Evolutionary conservation across 2,888 invertebrate species (phyloP).

Genomic region (Tetramorium bicarinatum): DNA sequence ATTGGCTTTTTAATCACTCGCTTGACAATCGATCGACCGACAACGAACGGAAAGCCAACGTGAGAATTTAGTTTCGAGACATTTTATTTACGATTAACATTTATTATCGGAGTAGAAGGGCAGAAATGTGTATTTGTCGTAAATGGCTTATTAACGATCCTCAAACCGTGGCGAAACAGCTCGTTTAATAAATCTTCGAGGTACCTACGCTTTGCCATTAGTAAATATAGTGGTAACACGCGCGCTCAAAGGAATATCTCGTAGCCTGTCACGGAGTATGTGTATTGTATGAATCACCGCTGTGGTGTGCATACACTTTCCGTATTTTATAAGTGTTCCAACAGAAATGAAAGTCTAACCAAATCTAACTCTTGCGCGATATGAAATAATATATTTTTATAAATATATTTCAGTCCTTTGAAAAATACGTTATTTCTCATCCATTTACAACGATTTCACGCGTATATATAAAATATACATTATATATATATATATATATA

Average conservation of each 20-base stretch:
- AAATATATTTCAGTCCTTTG: not conserved
- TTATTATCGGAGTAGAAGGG: not conserved
- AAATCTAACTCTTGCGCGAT: not conserved
- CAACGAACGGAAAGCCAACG: not conserved
- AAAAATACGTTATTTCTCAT: conserved; percentile 6
- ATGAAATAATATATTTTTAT: conserved; percentile 22
- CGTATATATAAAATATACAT: not conserved
- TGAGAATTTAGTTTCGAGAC: not conserved
- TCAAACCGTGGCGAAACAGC: conserved; percentile 27
- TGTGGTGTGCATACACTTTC: not conserved
- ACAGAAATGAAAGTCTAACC: not conserved
- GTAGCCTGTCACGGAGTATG: not conserved
- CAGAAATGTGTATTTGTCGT: not conserved
- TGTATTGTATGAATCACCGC: conserved; percentile 22
- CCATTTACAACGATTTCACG: not conserved
- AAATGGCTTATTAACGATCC: conserved; percentile 45
- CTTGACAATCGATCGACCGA: conserved; percentile 26
- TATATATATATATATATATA: not conserved
- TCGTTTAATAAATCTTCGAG: conserved; percentile 42
- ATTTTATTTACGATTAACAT: conserved; percentile 8
- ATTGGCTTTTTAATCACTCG: conserved; percentile 2
- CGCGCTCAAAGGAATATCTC: conserved; percentile 40
- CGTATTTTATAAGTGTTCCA: conserved; percentile 36
- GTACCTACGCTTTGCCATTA: conserved; percentile 16
- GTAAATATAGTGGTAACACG: conserved; percentile 29